Base-by-base conservation (phyloP, 2,888 invertebrate genomes). In the Drosophila suboccidentalis region DNA sequence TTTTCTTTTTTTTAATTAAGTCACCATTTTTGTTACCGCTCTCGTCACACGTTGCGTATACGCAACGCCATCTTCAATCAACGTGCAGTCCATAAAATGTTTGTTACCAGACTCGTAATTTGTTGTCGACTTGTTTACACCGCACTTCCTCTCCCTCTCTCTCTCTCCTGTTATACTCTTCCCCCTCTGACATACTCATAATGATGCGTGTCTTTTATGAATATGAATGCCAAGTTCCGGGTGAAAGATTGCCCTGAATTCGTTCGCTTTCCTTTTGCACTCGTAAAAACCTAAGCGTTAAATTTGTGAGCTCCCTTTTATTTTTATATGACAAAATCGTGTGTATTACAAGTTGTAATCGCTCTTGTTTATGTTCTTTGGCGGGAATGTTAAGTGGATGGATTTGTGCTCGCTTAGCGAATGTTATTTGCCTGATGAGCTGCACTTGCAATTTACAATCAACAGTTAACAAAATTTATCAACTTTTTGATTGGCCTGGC, bases 251-350 rank as follows among this genome's bases (percentile, higher is more conserved):
- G 19, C 1, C 38, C 29, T 49, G 29, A 13, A 15, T 38, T 41
- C 19, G 41, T 49, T 17, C 29, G 29, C 29, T 15, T 38, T 26
- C 26, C 29, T 13, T 17, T 1, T 19, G 10, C 5, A 43, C 39
- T n/a, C 80, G 75, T 87, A 84, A 87, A 83, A 83, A 67, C 66
- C 66, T 68, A 82, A 86, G 67, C 78, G 72, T 86, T 77, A 87
- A 84, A 83, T 87, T 84, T 79, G 84, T 78, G 62, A 54, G 67
- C 63, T 58, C 17, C 26, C 15, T 69, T 80, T 11, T 65, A 78
- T 85, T 87, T 85, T 83, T 84, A 84, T 84, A 84, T 71, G 84
- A 64, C 75, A 80, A 75, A 65, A 82, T 84, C 84, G 88, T 84
- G 84, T 87, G 58, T 82, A 87, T 85, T 80, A 80, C 84, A 78